A percentile compares a stretch with the other conserved stretches of the same genome.
Conservation (phyloP, 64 coral and sea anemone genomes). For the Platygyra sinensis region DNA sequence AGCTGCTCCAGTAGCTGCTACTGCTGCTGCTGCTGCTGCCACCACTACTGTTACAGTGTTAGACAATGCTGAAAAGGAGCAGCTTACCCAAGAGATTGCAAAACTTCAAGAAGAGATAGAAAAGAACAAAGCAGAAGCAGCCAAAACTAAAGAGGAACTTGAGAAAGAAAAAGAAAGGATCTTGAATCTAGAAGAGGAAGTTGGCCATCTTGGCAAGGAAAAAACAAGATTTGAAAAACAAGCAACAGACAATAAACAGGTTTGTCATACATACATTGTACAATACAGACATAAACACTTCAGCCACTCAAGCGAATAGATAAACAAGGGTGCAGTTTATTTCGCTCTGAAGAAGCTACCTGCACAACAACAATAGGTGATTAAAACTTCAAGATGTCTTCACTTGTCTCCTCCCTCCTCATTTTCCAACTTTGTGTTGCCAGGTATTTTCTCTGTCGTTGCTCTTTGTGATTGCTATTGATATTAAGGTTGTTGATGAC, state of each 20-base stretch:
- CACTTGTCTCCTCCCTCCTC: too few relatives aligned
- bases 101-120: slow-evolving; percentile 67
- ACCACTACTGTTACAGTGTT: slow-evolving; percentile 58
- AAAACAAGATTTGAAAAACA: slow-evolving; percentile 89
- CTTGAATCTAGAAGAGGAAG: slow-evolving; percentile 60
- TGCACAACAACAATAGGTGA: too few relatives aligned
- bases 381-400: too few relatives aligned
- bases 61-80: slow-evolving; percentile 67
- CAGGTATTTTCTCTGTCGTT: too few relatives aligned
- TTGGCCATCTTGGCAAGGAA: slow-evolving; percentile 79
- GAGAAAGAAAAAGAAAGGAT: slow-evolving; percentile 70
- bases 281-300: neutral
- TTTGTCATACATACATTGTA: neutral
- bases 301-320: too few relatives aligned
- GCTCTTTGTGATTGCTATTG: too few relatives aligned
- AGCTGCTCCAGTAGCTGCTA: neutral
- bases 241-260: slow-evolving; percentile 83
- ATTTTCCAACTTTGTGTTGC: too few relatives aligned
- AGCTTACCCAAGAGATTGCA: slow-evolving; percentile 50
- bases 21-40: slow-evolving; percentile 13
- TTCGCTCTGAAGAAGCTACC: too few relatives aligned
- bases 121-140: slow-evolving; percentile 53
- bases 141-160: slow-evolving; percentile 54
- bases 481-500: too few relatives aligned
- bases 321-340: too few relatives aligned